Conservation (phyloP, 2,113 vertebrate genomes). For the Peromyscus polionotus region DNA sequence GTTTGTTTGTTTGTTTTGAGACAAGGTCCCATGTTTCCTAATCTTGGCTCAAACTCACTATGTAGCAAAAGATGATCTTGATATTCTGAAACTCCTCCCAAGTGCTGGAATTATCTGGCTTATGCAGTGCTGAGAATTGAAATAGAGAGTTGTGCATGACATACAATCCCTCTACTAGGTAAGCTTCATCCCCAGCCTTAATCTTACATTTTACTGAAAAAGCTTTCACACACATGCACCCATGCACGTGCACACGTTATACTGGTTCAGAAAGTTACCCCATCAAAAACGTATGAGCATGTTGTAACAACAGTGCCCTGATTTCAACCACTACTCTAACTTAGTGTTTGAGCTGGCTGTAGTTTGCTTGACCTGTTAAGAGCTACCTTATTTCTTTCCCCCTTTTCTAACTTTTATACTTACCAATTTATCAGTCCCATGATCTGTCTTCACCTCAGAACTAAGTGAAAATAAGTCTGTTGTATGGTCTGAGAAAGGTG, state of each 20-base stretch:
- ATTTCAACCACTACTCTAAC: neutral
- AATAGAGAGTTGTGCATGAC: no score
- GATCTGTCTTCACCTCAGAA: constrained; percentile 89
- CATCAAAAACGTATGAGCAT: neutral
- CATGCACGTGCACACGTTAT: neutral
- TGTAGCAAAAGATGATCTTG: neutral
- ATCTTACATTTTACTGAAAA: neutral
- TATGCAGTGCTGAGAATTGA: neutral
- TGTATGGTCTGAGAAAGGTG: constrained; percentile 83
- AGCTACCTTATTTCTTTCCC: constrained; percentile 25
- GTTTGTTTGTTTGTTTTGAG: neutral
- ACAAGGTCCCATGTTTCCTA: neutral
- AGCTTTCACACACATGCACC: no score
- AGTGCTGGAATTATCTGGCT: neutral
- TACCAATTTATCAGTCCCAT: constrained; percentile 87
- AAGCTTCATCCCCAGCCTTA: neutral
- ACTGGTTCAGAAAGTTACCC: neutral
- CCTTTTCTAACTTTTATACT: constrained; percentile 74
- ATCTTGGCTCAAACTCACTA: neutral
- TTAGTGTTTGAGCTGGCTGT: neutral
- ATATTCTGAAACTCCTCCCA: neutral
- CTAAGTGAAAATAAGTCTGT: constrained; percentile 80
- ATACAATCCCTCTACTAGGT: neutral
- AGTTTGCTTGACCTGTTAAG: neutral
- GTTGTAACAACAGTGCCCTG: neutral